A percentile compares a stretch with the other conserved stretches of the same genome.
These are phyloP conservation scores for Doris montereyensis DNA, from an alignment of 2,888 invertebrate genomes.

Conservation along the genomic window DNA sequence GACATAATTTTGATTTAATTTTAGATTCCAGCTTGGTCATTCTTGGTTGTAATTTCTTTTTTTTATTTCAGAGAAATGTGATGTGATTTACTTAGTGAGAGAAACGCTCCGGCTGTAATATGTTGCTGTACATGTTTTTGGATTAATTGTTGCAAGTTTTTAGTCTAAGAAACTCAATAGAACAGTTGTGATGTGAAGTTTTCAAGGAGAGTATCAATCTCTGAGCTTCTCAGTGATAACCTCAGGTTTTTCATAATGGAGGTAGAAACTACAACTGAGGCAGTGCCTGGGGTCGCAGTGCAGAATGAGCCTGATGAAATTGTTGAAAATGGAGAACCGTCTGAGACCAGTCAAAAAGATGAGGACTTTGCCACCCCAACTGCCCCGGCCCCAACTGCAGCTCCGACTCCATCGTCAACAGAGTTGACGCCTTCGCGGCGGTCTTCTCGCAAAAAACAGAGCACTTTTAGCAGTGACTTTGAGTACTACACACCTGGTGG, in stretches of 20 bases:
- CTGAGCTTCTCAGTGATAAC: background rate
- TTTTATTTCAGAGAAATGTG: too few species aligned
- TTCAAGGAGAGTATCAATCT: background rate
- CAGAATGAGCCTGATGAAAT: too few species aligned
- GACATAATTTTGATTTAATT: too few species aligned
- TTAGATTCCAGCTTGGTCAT: too few species aligned
- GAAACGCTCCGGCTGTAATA: too few species aligned
- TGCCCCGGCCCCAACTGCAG: background rate
- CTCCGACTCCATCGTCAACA: background rate
- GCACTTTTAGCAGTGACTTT: constrained; percentile 42
- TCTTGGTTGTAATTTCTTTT: too few species aligned
- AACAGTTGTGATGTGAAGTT: background rate
- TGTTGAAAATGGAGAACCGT: too few species aligned
- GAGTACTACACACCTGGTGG: constrained; percentile 38
- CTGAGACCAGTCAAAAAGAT: background rate
- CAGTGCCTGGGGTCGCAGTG: background rate
- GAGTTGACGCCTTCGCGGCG: constrained; percentile 33
- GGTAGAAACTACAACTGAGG: background rate
- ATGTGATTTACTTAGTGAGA: too few species aligned
- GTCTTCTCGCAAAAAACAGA: constrained; percentile 38
- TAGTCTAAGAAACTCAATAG: too few species aligned
- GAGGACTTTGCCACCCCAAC: background rate
- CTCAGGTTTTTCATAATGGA: background rate
- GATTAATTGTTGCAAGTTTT: too few species aligned
- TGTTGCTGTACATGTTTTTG: too few species aligned